phyloP scores from a whole-genome alignment of 2,113 vertebrate species.

The Triplophysa tibetana region DNA sequence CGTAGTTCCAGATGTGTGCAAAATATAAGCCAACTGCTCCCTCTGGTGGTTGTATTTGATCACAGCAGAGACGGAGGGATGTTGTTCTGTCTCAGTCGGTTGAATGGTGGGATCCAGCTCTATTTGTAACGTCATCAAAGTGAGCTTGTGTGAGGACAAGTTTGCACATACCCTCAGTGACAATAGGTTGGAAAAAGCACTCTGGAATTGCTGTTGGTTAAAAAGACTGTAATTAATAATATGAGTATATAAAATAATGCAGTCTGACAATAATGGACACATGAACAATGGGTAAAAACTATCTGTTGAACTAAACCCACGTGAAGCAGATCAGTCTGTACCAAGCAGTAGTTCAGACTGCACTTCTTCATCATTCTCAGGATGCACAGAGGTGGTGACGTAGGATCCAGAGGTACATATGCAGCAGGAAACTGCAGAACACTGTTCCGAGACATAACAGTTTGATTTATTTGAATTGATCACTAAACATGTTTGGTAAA shows the following conservation, averaged over 20 bases:
- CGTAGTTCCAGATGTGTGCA: slow-evolving; percentile 95
- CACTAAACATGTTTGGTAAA: background rate
- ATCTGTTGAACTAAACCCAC: slow-evolving; percentile 64
- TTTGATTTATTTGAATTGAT: background rate
- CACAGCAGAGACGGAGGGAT: slow-evolving; percentile 2
- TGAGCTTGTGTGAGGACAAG: slow-evolving; percentile 73
- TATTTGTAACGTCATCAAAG: slow-evolving; percentile 71
- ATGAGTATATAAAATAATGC: background rate
- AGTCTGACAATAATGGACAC: background rate
- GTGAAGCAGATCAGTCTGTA: slow-evolving; percentile 80
- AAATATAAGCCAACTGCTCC: slow-evolving; percentile 79
- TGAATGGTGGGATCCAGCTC: background rate
- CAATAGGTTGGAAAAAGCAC: slow-evolving; percentile 59
- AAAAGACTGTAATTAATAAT: background rate
- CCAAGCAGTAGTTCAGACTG: slow-evolving; percentile 78
- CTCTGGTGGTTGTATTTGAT: slow-evolving; percentile 43
- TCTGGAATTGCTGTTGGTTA: slow-evolving; percentile 78
- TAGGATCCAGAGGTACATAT: slow-evolving; percentile 87
- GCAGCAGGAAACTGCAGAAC: slow-evolving; percentile 87
- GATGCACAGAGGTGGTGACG: slow-evolving; percentile 73
- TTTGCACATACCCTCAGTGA: slow-evolving; percentile 58
- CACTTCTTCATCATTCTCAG: slow-evolving; percentile 78
- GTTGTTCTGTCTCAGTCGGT: background rate
- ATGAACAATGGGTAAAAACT: background rate
- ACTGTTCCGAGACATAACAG: slow-evolving; percentile 63